Base-by-base conservation (phyloP, 2,797 vertebrate genomes). In the Epinephelus awoara region DNA sequence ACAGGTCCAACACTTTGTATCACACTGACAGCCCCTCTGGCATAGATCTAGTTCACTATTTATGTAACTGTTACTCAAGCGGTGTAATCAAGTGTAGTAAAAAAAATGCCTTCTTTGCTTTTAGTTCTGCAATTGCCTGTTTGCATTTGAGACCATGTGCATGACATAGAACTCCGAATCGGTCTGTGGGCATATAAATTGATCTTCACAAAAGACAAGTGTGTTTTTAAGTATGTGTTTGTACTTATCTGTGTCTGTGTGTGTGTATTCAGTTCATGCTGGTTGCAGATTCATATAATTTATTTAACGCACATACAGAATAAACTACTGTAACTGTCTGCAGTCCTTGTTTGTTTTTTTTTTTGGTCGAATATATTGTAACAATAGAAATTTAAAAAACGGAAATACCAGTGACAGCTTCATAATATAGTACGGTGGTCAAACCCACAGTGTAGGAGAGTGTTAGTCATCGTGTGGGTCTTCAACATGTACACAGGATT, bases 401-500 rank as follows among this genome's bases (percentile, higher is more conserved):
- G 19, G 49, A 76, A 54, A 57, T 42, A 6, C 23, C 47, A 67
- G 61, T 38, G 49, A 42, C 17, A 67, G 50, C 38, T 52, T 29
- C 2, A 47, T 29, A 3, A 47, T 50, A 68, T 58, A 34, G 38
- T 11, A 15, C 2, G 65, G 71, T 66, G 76, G 66, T 85, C 91
- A 94, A 77, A 93, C 95, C 40, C 95, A 94, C 81, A 86, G 88
- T 72, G 95, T 95, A 92, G 90, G 49, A 95, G 95, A 27, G 96
- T 95, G 69, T 85, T 85, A 0, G 95, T 98, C 97, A 97, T 13
- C 91, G 95, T 64, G 97, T 97, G 86, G 96, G 96, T 84, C 83
- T 96, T 61, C 90, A 94, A 14, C 94, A 95, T 1, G 0, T 95
- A 93, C 1, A 88, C 82, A 88, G 55, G 92, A 94, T 51, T 65